Base-by-base conservation (phyloP, 1,140 invertebrate species). In the Halictus rubicundus region DNA sequence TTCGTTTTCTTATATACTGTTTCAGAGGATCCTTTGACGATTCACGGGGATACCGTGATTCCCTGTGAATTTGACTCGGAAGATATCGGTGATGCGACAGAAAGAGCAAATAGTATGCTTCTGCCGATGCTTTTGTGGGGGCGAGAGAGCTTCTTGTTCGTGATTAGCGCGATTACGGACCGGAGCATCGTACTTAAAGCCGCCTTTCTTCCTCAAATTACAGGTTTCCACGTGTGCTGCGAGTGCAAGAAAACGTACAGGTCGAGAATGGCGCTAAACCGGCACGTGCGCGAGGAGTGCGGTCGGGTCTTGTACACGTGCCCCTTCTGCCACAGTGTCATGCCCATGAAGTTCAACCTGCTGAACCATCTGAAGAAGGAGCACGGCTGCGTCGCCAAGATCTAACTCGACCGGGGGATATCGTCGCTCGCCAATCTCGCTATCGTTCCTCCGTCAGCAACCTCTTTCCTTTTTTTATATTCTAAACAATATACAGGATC, bases 271-370 rank as follows among this genome's bases (percentile, higher is more conserved):
- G 78, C 85, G 0, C 72, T 89, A 42, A 89, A 89, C 54, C 80
- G 87, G 3, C 88, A 89, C 52, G 85, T 89, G 10, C 72, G 88
- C 19, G 81, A 89, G 73, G 88, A 89, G n/a, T 89, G 88, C 65
- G 88, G 88, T 49, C 71, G 87, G 60, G 60, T 87, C 37, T 82
- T 88, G 57, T 88, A 85, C 77, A 84, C 75, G 23, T 88, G 87
- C 72, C 85, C 82, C 1, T 78, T 86, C 61, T 88, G 87, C 68
- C 76, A 74, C 74, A 83, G 77, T 63, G 82, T 88, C 73, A 82
- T 88, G 83, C 87, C 87, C 0, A 88, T 88, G 87, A 88, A 88
- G 69, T 87, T 87, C 75, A 88, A 87, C 69, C 80, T 88, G 37
- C 68, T 88, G 60, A 88, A 88, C 69, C 87, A 88, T 39, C 27